Conservation (phyloP, 2,888 invertebrate species). For the Dioctria rufipes region DNA sequence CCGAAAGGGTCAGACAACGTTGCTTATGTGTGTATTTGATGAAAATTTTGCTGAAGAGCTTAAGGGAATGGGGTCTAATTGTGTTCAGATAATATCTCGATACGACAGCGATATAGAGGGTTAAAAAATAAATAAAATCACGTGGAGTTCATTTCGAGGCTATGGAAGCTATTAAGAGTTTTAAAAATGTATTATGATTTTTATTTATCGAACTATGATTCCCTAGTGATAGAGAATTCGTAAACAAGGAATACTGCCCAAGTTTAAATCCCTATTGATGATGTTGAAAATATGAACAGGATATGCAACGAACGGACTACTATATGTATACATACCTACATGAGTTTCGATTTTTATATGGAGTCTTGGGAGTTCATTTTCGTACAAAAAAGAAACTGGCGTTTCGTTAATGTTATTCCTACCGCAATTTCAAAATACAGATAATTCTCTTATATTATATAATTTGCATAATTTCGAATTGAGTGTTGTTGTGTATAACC, state of each 20-base stretch:
- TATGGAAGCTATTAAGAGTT: not conserved
- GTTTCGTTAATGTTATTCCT: no score
- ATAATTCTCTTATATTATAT: no score
- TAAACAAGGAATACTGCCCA: not conserved
- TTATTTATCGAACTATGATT: not conserved
- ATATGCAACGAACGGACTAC: constrained; percentile 6
- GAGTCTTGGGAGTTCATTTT: not conserved
- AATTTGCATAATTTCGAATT: no score
- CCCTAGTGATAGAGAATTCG: not conserved
- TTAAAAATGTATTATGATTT: constrained; percentile 26
- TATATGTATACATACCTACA: not conserved
- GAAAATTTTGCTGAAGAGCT: not conserved
- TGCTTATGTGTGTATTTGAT: constrained; percentile 8
- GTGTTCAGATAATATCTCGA: not conserved
- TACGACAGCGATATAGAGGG: not conserved
- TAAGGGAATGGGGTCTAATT: not conserved
- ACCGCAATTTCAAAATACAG: no score
- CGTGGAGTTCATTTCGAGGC: not conserved
- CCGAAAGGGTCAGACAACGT: not conserved
- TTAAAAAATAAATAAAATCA: not conserved
- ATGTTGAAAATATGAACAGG: constrained; percentile 38
- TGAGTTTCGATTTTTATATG: no score
- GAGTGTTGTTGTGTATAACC: no score
- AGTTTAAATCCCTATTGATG: constrained; percentile 19
- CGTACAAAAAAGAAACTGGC: no score